phyloP scores from a whole-genome alignment of 2,797 vertebrate species.

The Acipenser transmontanus region DNA sequence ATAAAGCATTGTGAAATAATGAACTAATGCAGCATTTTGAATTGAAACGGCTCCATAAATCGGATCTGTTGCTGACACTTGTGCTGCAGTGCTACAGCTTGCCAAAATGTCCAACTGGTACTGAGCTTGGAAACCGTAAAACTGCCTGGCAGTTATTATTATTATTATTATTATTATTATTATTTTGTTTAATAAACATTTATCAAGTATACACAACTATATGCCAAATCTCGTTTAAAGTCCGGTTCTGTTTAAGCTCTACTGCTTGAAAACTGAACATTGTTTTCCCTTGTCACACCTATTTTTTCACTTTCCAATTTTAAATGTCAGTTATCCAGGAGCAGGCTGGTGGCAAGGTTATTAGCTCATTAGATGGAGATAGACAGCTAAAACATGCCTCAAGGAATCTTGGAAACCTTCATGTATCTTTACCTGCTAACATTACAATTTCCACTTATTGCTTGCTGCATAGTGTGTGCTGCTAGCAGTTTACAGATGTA shows the following conservation, averaged over 20 bases:
- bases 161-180: too few relatives aligned
- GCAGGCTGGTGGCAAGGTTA: constrained; percentile 45
- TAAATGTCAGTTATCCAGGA: constrained; percentile 38
- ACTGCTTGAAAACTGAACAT: not conserved
- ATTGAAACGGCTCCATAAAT: too few relatives aligned
- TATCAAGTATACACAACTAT: too few relatives aligned
- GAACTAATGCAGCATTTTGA: too few relatives aligned
- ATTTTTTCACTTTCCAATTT: constrained; percentile 50
- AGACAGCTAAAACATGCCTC: constrained; percentile 34
- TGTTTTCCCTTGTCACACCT: constrained; percentile 30
- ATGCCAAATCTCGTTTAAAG: too few relatives aligned
- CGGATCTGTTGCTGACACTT: too few relatives aligned
- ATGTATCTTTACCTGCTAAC: constrained; percentile 28
- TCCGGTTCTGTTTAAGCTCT: not conserved
- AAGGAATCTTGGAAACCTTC: constrained; percentile 34
- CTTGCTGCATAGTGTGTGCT: constrained; percentile 25
- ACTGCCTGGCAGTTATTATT: too few relatives aligned
- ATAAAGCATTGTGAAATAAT: too few relatives aligned
- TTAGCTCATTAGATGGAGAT: constrained; percentile 34
- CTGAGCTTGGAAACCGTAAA: too few relatives aligned
- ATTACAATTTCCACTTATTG: constrained; percentile 36
- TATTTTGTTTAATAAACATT: too few relatives aligned
- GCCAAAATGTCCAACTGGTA: too few relatives aligned
- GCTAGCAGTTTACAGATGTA: not conserved
- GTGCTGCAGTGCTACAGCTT: too few relatives aligned